phyloP scores from a whole-genome alignment of 2,797 vertebrate species.

The Ptychobarbus kaznakovi region DNA sequence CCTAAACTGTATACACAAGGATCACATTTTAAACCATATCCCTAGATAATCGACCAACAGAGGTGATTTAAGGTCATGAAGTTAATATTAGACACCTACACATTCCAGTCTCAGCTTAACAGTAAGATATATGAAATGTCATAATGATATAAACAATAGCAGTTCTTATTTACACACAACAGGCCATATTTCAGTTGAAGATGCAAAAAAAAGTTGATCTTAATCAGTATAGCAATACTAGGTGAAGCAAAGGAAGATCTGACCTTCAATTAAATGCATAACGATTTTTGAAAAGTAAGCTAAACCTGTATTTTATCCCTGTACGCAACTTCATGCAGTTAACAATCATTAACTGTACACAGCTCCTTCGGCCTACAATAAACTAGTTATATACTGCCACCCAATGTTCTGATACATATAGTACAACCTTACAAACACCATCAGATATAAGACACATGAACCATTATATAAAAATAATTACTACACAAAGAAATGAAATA shows the following conservation, averaged over 20 bases:
- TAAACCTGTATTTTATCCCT: background rate
- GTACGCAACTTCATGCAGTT: background rate
- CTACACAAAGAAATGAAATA: background rate
- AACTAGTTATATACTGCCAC: slow-evolving; percentile 14
- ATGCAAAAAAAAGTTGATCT: background rate
- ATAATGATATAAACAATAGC: background rate
- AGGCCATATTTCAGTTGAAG: background rate
- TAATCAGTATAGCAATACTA: background rate
- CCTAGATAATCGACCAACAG: background rate
- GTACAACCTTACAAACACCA: background rate
- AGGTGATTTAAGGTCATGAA: slow-evolving; percentile 1
- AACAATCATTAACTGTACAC: background rate
- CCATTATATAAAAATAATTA: too few relatives aligned
- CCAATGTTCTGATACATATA: slow-evolving; percentile 17
- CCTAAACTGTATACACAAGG: background rate
- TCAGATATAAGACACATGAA: background rate
- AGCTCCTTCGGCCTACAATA: background rate
- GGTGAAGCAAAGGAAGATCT: background rate
- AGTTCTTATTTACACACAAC: background rate
- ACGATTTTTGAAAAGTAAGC: background rate
- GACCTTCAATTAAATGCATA: background rate
- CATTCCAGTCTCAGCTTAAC: background rate
- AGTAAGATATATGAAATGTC: background rate
- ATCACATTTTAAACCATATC: background rate
- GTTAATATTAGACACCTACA: background rate